These are phyloP conservation scores for Seriola dumerili DNA, from an alignment of 2,113 vertebrate genomes.

Conservation along the genomic window DNA sequence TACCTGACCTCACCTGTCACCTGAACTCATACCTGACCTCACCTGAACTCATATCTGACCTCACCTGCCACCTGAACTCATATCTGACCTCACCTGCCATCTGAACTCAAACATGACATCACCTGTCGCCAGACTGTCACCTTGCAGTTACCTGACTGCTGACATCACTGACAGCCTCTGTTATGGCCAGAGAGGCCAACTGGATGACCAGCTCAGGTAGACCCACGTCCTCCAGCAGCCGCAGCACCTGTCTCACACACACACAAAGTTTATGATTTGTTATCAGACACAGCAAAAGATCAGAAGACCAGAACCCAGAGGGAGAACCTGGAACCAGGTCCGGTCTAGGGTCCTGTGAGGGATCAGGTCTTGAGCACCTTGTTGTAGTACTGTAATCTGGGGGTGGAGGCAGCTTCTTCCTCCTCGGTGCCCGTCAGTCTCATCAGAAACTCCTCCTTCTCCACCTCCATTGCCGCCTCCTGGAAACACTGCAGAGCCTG, in stretches of 20 bases:
- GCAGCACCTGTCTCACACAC: constrained; percentile 86
- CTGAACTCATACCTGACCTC: too few relatives aligned
- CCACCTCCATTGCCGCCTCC: constrained; percentile 91
- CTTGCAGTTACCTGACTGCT: constrained; percentile 78
- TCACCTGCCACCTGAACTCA: too few relatives aligned
- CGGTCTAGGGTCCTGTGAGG: too few relatives aligned
- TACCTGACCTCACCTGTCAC: too few relatives aligned
- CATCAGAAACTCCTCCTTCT: constrained; percentile 94
- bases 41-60: too few relatives aligned
- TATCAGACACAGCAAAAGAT: too few relatives aligned
- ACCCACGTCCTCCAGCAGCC: constrained; percentile 90
- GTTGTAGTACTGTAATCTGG: constrained; percentile 92
- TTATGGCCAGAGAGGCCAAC: constrained; percentile 89
- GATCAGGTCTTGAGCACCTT: constrained; percentile 80
- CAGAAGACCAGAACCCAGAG: too few relatives aligned
- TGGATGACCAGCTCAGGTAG: constrained; percentile 93
- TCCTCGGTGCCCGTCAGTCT: constrained; percentile 87
- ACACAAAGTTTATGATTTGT: too few relatives aligned
- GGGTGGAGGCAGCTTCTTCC: constrained; percentile 85
- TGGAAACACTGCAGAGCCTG: constrained; percentile 95
- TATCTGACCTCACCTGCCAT: too few relatives aligned
- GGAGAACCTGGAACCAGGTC: too few relatives aligned
- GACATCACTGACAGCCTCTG: constrained; percentile 88
- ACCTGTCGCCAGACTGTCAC: too few relatives aligned
- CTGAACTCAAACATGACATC: too few relatives aligned